Evolutionary conservation across 2,888 invertebrate genomes (phyloP).

Genomic region (Lithophane semibrunnea): DNA sequence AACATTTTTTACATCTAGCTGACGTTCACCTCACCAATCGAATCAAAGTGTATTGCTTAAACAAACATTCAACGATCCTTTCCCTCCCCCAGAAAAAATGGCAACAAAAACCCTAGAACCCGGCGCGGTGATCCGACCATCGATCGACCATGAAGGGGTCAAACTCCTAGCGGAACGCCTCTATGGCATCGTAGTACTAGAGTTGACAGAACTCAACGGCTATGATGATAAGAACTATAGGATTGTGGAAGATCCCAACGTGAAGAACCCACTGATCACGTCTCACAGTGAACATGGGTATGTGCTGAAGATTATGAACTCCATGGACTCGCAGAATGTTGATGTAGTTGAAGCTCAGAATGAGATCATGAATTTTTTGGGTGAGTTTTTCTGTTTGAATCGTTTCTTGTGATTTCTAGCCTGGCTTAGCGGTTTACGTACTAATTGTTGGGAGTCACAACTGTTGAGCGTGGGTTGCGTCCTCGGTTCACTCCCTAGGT

Average conservation of each 20-base stretch:
- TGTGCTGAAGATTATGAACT: slow-evolving; percentile 96
- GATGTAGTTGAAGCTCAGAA: slow-evolving; percentile 94
- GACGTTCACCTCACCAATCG: not conserved
- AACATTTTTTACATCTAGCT: too few species aligned
- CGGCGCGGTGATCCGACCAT: slow-evolving; percentile 90
- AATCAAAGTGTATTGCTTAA: not conserved
- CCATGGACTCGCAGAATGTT: slow-evolving; percentile 93
- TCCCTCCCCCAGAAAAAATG: slow-evolving; percentile 68
- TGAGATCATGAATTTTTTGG: slow-evolving; percentile 93
- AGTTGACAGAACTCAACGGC: slow-evolving; percentile 92
- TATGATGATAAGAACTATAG: slow-evolving; percentile 95
- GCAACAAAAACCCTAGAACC: slow-evolving; percentile 84
- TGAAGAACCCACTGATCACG: slow-evolving; percentile 91
- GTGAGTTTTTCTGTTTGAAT: slow-evolving; percentile 83
- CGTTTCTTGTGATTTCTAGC: not conserved
- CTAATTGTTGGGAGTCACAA: not conserved
- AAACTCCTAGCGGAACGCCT: slow-evolving; percentile 89
- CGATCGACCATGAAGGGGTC: slow-evolving; percentile 88
- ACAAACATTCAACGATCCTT: not conserved
- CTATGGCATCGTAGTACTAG: slow-evolving; percentile 91
- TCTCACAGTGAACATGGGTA: slow-evolving; percentile 91
- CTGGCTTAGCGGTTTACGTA: not conserved
- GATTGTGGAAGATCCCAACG: slow-evolving; percentile 90
- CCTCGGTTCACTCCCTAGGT: not conserved
- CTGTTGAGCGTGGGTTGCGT: too few species aligned